Evolutionary conservation across 64 coral and sea anemone genomes (phyloP), one percentile per base, ranked within the genome.

Genomic region (Porites australiensis): DNA sequence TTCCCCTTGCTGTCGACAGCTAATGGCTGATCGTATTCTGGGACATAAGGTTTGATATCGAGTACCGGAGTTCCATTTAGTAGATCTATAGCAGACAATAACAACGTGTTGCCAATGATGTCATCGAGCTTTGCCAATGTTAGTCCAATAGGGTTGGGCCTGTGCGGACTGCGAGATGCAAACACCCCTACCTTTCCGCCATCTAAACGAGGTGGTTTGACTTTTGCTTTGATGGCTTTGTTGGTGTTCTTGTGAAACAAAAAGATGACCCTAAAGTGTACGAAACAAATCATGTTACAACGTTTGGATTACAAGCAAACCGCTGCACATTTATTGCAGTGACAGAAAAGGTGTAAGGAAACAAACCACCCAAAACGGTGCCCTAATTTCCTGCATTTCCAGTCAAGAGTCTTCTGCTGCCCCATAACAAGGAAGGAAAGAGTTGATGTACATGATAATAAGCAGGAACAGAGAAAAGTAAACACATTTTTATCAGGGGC

Each of bases 221-320:
- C 88, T 45, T 94, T 94, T 37, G 93, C 87, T 46, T 83, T 90
- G 9, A 85, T 48, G n/a, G 87, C 21, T 58, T 86, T 90, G 59
- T 94, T 94, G 15, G 79, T 94, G 49, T 94, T 94, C 70, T 90
- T 85, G 72, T 94, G 93, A 85, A 94, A 94, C n/a, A 90, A 77
- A 90, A 90, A 90, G 13, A 90, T 64, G 49, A 90, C 70, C 88
- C 88, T 90, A 54, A 37, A 51, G 52, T 44, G 63, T 13, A 22
- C 4, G 2, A 81, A 62, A 44, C 3, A 8, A 58, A 9, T 5
- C 18, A n/a, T 68, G 64, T 21, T 19, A 21, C 14, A 68, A 68
- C 64, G 6, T 68, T 68, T n/a, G 20, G 16, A 15, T 68, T 14
- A n/a, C 5, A 68, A 15, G 16, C 14, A 68, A 68, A 21, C 64